phyloP scores from a whole-genome alignment of 1,140 invertebrate species.

The Maconellicoccus hirsutus region DNA sequence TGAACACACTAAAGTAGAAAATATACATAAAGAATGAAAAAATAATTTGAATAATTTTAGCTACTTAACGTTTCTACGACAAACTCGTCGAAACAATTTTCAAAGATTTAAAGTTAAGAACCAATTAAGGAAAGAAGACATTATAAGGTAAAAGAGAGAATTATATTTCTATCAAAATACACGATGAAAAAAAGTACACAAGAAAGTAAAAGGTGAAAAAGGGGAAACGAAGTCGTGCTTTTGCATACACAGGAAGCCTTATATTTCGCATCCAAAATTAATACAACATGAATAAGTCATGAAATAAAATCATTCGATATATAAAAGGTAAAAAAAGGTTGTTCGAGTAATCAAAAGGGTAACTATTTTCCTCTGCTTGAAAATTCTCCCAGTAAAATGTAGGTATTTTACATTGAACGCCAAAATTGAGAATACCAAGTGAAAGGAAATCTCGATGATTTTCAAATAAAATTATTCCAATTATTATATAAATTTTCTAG shows the following conservation, averaged over 20 bases:
- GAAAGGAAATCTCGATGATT: too few relatives aligned
- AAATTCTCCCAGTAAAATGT: background rate
- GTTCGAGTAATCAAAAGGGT: conserved; percentile 8
- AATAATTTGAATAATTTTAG: background rate
- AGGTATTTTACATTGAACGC: background rate
- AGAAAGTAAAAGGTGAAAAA: background rate
- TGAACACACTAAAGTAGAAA: too few relatives aligned
- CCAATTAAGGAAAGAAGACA: conserved; percentile 8
- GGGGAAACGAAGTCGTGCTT: background rate
- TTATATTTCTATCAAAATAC: background rate
- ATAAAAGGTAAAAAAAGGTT: conserved; percentile 11
- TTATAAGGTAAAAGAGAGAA: background rate
- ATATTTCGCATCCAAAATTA: conserved; percentile 14
- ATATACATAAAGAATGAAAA: background rate
- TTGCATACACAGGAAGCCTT: conserved; percentile 11
- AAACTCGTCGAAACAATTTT: background rate
- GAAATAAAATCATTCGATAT: conserved; percentile 14
- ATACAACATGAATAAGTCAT: conserved; percentile 19
- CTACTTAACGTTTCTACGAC: background rate
- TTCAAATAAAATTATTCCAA: too few relatives aligned
- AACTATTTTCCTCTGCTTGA: background rate
- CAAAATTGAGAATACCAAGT: background rate
- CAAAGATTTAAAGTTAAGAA: background rate
- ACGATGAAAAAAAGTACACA: background rate
- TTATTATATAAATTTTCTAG: too few relatives aligned